phyloP scores from a whole-genome alignment of 1,140 invertebrate genomes.

The Catajapyx aquilonaris region DNA sequence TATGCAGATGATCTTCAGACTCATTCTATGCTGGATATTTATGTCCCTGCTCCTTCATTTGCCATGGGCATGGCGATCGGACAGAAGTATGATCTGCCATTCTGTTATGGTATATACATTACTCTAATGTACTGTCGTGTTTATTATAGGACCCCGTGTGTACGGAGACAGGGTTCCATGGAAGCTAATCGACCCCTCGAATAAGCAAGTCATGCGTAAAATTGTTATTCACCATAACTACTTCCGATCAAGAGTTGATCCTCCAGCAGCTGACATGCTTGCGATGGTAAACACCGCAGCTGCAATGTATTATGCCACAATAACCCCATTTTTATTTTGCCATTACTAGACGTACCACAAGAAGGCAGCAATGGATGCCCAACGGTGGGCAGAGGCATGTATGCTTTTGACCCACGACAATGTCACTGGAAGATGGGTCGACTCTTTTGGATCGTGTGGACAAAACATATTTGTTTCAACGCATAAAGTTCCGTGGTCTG shows the following conservation, averaged over 20 bases:
- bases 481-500: slow-evolving; percentile 51
- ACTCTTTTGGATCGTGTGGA: slow-evolving; percentile 47
- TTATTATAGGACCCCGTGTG: slow-evolving; percentile 25
- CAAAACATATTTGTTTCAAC: slow-evolving; percentile 68
- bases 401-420: slow-evolving; percentile 45
- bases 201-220: slow-evolving; percentile 37
- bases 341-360: slow-evolving; percentile 43
- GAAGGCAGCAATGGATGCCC: slow-evolving; percentile 41
- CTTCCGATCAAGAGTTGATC: slow-evolving; percentile 46
- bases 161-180: slow-evolving; percentile 37
- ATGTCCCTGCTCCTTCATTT: no score
- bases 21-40: no score
- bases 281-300: slow-evolving; percentile 37
- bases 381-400: slow-evolving; percentile 50
- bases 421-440: slow-evolving; percentile 35
- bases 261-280: slow-evolving; percentile 56
- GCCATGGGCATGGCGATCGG: no score
- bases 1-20: no score
- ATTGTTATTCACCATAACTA: slow-evolving; percentile 56
- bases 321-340: slow-evolving; percentile 4
- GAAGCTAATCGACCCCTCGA: slow-evolving; percentile 29
- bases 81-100: no score
- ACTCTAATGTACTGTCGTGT: no score
- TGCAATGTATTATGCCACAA: neutral
- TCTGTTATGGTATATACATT: no score